Percentiles rank a stretch among this genome's conserved stretches.
Evolutionary conservation across 2,888 invertebrate genomes (phyloP).

Genomic region (Kryphioiulus occultus): DNA sequence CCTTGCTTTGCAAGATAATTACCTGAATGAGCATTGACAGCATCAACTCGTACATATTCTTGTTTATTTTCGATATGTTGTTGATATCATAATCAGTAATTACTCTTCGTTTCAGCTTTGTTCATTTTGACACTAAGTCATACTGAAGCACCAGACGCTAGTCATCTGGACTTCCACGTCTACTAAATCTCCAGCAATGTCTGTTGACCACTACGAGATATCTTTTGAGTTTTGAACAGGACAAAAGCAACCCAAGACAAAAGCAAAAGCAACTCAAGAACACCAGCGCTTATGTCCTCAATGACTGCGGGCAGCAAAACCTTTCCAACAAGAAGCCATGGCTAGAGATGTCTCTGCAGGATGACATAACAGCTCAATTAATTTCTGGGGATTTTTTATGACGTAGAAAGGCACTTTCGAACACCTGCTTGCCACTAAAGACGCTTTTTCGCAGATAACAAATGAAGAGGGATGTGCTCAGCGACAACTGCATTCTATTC

Average conservation of each 20-base stretch:
- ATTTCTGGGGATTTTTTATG: not conserved
- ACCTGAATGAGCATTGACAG: no score
- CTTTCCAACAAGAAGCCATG: not conserved
- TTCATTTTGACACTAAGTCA: no score
- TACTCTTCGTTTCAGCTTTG: no score
- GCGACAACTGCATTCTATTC: not conserved
- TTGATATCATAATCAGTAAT: no score
- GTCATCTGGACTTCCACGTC: no score
- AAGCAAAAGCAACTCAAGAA: not conserved
- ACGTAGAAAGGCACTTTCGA: not conserved
- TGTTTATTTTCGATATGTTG: no score
- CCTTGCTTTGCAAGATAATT: no score
- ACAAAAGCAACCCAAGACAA: not conserved
- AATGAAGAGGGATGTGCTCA: not conserved
- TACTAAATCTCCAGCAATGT: no score
- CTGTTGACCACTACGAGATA: no score
- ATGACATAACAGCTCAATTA: not conserved
- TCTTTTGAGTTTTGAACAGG: not conserved
- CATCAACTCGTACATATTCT: no score
- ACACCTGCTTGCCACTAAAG: slow-evolving; percentile 3
- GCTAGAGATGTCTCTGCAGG: not conserved
- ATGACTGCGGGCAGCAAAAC: not conserved
- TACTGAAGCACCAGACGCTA: no score
- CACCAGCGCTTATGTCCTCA: no score
- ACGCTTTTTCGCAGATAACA: slow-evolving; percentile 5